phyloP scores from a whole-genome alignment of 2,113 vertebrate species.

The Camelus dromedarius region DNA sequence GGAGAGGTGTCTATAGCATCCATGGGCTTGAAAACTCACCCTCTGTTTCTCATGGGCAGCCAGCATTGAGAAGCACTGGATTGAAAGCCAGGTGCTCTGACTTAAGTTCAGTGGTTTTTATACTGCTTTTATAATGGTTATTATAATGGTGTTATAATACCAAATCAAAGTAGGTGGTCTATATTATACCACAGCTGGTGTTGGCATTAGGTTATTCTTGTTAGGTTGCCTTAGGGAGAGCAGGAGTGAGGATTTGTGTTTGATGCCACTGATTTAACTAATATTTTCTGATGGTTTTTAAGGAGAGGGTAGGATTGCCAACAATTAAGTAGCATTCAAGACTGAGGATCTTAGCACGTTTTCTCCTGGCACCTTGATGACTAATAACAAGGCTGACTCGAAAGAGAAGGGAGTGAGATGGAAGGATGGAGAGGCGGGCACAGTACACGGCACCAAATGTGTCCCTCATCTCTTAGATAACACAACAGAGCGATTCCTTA shows the following conservation, averaged over 20 bases:
- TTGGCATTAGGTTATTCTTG: neutral
- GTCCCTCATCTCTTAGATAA: neutral
- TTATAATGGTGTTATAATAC: neutral
- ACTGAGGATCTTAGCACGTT: neutral
- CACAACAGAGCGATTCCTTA: neutral
- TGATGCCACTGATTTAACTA: slow-evolving; percentile 24
- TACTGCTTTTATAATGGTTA: neutral
- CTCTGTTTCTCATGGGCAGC: neutral
- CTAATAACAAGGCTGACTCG: neutral
- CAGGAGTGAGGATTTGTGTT: neutral
- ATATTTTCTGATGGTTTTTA: neutral
- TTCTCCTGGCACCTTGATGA: slow-evolving; percentile 5
- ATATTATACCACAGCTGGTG: neutral
- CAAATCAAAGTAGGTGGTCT: neutral
- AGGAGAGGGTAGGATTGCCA: neutral
- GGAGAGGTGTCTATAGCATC: neutral
- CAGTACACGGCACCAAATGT: neutral
- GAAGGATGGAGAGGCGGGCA: neutral
- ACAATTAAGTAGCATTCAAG: neutral
- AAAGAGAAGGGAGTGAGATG: neutral
- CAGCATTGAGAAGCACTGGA: neutral
- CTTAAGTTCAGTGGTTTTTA: neutral
- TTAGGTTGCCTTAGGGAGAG: neutral
- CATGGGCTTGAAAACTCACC: neutral
- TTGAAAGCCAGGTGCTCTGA: neutral